Base-by-base conservation (phyloP, 2,888 invertebrate species). In the Dasysyrphus albostriatus region DNA sequence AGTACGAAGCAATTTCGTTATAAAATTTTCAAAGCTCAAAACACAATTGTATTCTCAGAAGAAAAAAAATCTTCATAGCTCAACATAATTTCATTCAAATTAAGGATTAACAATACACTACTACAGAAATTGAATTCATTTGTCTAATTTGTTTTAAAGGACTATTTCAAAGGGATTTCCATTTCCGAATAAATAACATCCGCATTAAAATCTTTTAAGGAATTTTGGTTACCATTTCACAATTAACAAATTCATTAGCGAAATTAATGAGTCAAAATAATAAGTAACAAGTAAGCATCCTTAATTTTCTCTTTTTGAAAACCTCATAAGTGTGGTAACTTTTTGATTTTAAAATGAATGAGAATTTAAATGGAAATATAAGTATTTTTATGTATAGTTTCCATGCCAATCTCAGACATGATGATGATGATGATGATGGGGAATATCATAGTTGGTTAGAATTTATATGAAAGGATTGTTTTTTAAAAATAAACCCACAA, bases 301-400 rank as follows among this genome's bases (percentile, higher is more conserved):
- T 47, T n/a, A 5, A 54, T 54, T 29, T 29, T 3, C 7, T 29
- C 29, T 54, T 9, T 29, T 19, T 2, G 4, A 14, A 14, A 54
- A 29, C n/a, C 54, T 54, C 54, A 54, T 14, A 54, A 54, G 54
- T 29, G 14, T 54, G 54, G 54, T 54, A 54, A 14, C 29, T 54
- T 54, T 54, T 14, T 51, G 10, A 51, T 51, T 51, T 51, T 1
- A 24, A 51, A 51, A 54, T 24, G 51, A 51, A 51, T 14, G 24
- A 14, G 29, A 12, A 54, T 54, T 29, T n/a, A 29, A 54, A 54
- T 54, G 24, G 0, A 51, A 7, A 24, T 29, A 0, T 12, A 51
- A 1, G n/a, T n/a, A n/a, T n/a, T n/a, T n/a, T n/a, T 8, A 12
- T 14, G 2, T 54, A 29, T 14, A 54, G 29, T 54, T 54, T 54